phyloP scores from a whole-genome alignment of 2,113 vertebrate species.

The Spizaetus ornatus region DNA sequence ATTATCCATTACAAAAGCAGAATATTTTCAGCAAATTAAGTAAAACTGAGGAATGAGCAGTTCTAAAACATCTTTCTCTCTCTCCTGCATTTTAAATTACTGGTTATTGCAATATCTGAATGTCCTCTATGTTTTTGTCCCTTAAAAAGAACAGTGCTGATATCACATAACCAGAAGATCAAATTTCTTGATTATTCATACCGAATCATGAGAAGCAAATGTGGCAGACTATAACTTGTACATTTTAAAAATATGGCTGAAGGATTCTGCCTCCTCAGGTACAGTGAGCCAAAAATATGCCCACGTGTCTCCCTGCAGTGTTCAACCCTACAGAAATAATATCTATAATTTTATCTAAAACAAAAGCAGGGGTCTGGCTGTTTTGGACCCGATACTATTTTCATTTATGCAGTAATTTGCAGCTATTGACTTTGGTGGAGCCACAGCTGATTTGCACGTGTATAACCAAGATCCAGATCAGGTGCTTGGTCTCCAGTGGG shows the following conservation, averaged over 20 bases:
- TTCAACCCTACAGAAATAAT: not conserved
- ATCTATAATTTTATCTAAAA: not conserved
- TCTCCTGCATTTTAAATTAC: not conserved
- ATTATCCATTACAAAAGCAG: not conserved
- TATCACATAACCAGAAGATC: not conserved
- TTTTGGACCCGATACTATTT: not conserved
- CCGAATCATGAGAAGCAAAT: not conserved
- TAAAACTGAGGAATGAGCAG: not conserved
- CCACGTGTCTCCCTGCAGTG: not conserved
- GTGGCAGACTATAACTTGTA: not conserved
- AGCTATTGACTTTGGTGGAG: not conserved
- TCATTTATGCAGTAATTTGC: not conserved
- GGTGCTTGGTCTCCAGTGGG: not conserved
- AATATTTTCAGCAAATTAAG: not conserved
- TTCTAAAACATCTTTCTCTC: not conserved
- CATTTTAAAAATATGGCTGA: not conserved
- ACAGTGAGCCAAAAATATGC: not conserved
- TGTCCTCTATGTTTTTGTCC: not conserved
- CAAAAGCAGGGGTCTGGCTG: not conserved
- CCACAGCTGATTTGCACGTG: accelerated
- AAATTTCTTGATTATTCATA: not conserved
- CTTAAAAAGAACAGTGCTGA: not conserved
- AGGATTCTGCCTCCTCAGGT: not conserved
- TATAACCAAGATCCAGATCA: not conserved
- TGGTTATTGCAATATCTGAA: not conserved